Conservation (phyloP, 2,113 vertebrate genomes). For the Rhegmatorhina hoffmannsi region DNA sequence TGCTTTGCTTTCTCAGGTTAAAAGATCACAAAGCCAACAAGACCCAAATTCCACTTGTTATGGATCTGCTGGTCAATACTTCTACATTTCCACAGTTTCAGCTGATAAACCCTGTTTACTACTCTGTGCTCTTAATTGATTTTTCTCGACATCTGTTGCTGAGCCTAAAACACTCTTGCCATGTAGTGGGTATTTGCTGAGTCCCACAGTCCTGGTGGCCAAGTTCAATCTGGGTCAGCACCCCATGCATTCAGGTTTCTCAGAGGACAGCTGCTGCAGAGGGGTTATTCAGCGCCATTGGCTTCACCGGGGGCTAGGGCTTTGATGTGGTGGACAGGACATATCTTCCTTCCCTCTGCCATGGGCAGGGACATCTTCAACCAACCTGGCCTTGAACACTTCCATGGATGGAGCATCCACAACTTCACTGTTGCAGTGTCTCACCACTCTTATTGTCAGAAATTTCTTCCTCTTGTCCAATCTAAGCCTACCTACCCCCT, state of each 20-base stretch:
- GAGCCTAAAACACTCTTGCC: neutral
- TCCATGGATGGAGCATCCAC: fast-evolving
- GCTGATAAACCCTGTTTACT: neutral
- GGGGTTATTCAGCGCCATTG: neutral
- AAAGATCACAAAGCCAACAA: neutral
- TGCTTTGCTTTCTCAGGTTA: neutral
- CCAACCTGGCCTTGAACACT: neutral
- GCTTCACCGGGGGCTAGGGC: neutral
- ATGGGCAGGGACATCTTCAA: neutral
- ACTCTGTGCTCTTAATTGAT: neutral
- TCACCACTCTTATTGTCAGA: neutral
- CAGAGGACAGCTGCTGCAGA: fast-evolving
- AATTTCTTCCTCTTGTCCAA: neutral
- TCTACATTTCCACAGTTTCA: neutral
- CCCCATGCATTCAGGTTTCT: fast-evolving
- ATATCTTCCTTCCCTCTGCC: neutral
- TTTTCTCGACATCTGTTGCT: neutral
- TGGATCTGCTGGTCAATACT: neutral
- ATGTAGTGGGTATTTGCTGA: neutral
- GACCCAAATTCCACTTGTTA: neutral
- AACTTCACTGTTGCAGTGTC: neutral
- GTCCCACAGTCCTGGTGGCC: neutral
- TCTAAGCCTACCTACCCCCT: neutral
- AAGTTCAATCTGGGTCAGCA: neutral
- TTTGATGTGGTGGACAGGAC: neutral